These are phyloP conservation scores for Lates japonicus DNA, from an alignment of 2,797 vertebrate species.

Conservation along the genomic window DNA sequence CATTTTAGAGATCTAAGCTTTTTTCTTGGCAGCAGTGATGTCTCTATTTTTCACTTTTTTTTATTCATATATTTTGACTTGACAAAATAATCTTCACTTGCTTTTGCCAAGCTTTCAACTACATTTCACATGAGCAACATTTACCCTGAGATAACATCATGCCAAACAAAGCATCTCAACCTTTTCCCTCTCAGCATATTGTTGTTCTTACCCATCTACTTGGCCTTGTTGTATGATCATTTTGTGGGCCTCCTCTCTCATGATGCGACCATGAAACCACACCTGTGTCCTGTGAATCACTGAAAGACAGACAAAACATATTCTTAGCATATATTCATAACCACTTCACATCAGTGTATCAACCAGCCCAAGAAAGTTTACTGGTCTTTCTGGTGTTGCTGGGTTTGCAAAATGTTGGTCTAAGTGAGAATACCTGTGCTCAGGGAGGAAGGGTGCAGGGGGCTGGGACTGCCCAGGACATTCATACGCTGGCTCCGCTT, in stretches of 20 bases:
- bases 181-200: not conserved
- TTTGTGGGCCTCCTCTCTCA: slow-evolving; percentile 96
- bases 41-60: slow-evolving; percentile 3
- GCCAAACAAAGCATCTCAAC: not conserved
- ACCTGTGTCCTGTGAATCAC: slow-evolving; percentile 98
- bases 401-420: not conserved
- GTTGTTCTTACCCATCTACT: slow-evolving; percentile 92
- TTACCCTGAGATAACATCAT: not conserved
- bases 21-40: slow-evolving; percentile 16
- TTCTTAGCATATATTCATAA: not conserved
- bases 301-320: slow-evolving; percentile 66
- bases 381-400: not conserved
- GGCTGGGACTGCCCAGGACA: slow-evolving; percentile 93
- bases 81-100: slow-evolving; percentile 1
- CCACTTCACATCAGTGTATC: not conserved
- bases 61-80: not conserved
- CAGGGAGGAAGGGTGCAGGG: slow-evolving; percentile 92
- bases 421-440: slow-evolving; percentile 89
- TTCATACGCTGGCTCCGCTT: slow-evolving; percentile 97
- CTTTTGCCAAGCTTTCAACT: not conserved
- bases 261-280: slow-evolving; percentile 98
- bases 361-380: not conserved
- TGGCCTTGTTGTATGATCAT: slow-evolving; percentile 98
- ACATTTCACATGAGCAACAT: not conserved
- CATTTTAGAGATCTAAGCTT: slow-evolving; percentile 15